These are phyloP conservation scores for Dolichomitus sp. DNA, from an alignment of 2,888 invertebrate species.

Conservation along the genomic window DNA sequence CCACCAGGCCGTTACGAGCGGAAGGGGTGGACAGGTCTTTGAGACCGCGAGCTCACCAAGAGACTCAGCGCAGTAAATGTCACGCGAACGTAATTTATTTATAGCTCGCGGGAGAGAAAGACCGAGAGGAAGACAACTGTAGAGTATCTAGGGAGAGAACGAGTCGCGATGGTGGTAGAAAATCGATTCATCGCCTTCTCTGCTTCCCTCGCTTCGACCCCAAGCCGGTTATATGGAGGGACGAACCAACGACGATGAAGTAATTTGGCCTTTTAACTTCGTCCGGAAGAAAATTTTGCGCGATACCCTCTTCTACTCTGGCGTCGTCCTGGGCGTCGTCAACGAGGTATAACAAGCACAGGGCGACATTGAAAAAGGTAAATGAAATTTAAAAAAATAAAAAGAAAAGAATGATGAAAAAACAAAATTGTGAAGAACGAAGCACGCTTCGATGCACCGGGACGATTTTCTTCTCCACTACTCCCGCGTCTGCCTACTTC, in stretches of 20 bases:
- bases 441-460: constrained; percentile 30
- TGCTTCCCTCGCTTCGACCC: neutral
- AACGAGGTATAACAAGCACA: constrained; percentile 5
- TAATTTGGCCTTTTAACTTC: constrained; percentile 1
- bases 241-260: constrained; percentile 11
- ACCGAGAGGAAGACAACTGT: constrained; percentile 18
- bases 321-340: constrained; percentile 12
- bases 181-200: constrained; percentile 39
- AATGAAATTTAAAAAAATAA: neutral
- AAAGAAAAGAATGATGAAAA: neutral
- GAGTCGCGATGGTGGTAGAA: constrained; percentile 18
- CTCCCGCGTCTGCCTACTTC: constrained; percentile 33
- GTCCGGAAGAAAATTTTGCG: neutral
- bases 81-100: constrained; percentile 78
- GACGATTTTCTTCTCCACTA: constrained; percentile 46
- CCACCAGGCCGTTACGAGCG: constrained; percentile 35
- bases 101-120: constrained; percentile 54
- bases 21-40: constrained; percentile 49
- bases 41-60: constrained; percentile 26
- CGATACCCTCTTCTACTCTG: constrained; percentile 18
- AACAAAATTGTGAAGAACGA: constrained; percentile 17
- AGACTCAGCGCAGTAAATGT: constrained; percentile 69
- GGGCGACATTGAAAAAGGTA: constrained; percentile 20
- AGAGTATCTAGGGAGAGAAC: constrained; percentile 23
- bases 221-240: neutral